These are phyloP conservation scores for Numenius phaeopus DNA, from an alignment of 2,797 vertebrate genomes.

Conservation along the genomic window DNA sequence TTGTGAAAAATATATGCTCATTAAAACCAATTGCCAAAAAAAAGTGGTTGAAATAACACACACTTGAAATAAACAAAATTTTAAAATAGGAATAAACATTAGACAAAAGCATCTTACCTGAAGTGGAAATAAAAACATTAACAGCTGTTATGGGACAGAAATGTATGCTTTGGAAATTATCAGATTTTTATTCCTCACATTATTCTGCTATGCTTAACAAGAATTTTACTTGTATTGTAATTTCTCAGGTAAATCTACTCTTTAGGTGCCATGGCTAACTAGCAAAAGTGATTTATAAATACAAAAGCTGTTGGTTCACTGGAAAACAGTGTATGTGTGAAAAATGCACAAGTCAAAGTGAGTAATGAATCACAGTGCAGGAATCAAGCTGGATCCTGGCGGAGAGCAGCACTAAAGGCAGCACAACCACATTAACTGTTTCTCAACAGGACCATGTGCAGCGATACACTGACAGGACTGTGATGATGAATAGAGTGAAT, in stretches of 20 bases:
- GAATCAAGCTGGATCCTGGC: neutral
- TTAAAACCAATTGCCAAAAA: neutral
- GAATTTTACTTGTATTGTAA: constrained; percentile 8
- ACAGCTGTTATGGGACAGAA: constrained; percentile 21
- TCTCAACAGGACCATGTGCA: neutral
- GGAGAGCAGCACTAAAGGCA: neutral
- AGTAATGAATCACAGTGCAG: neutral
- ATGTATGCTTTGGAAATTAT: neutral
- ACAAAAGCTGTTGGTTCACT: neutral
- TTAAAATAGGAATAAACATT: neutral
- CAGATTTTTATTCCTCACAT: neutral
- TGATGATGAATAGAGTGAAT: neutral
- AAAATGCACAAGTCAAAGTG: neutral
- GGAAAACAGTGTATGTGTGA: neutral
- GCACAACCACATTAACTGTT: neutral
- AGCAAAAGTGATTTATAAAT: neutral
- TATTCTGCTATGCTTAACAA: constrained; percentile 24
- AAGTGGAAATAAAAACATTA: constrained; percentile 3
- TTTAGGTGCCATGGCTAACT: neutral
- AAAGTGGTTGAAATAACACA: neutral
- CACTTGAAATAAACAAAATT: neutral
- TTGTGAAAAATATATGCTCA: neutral
- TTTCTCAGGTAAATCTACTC: neutral
- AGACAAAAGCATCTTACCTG: neutral
- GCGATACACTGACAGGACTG: neutral